phyloP scores from a whole-genome alignment of 2,888 invertebrate genomes.

The Neuroscelio doddi region DNA sequence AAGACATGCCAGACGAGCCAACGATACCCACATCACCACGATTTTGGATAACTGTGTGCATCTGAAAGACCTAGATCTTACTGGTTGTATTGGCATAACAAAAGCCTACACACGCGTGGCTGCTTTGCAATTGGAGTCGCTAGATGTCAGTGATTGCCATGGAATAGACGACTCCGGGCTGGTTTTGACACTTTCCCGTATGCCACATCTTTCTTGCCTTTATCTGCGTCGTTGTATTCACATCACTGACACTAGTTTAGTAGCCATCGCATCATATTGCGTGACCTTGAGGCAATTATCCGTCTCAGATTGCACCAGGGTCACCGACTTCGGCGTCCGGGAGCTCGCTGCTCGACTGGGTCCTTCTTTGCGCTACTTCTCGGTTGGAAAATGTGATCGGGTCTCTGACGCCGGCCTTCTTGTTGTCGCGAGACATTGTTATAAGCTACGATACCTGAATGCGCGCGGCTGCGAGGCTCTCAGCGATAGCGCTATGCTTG shows the following conservation, averaged over 20 bases:
- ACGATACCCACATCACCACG: constrained; percentile 58
- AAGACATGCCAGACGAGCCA: constrained; percentile 60
- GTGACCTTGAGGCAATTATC: constrained; percentile 87
- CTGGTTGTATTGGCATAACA: constrained; percentile 60
- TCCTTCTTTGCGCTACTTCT: constrained; percentile 90
- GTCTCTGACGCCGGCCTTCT: constrained; percentile 92
- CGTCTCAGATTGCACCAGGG: constrained; percentile 90
- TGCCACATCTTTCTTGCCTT: constrained; percentile 88
- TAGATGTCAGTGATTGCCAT: constrained; percentile 93
- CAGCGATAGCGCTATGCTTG: constrained; percentile 93
- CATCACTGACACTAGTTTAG: constrained; percentile 93
- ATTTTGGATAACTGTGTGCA: constrained; percentile 62
- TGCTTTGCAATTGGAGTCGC: constrained; percentile 83
- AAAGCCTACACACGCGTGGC: constrained; percentile 58
- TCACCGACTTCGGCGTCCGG: constrained; percentile 93
- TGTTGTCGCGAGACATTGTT: constrained; percentile 89
- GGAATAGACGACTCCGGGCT: constrained; percentile 89
- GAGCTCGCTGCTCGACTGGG: constrained; percentile 89
- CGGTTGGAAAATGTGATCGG: constrained; percentile 94
- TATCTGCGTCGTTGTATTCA: constrained; percentile 91
- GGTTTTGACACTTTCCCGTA: constrained; percentile 87
- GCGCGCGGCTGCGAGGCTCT: constrained; percentile 94
- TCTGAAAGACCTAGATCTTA: constrained; percentile 61
- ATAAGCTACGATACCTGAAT: constrained; percentile 91
- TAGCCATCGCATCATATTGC: constrained; percentile 93